These are phyloP conservation scores for Protonemura montana DNA, from an alignment of 2,888 invertebrate species.

Conservation along the genomic window DNA sequence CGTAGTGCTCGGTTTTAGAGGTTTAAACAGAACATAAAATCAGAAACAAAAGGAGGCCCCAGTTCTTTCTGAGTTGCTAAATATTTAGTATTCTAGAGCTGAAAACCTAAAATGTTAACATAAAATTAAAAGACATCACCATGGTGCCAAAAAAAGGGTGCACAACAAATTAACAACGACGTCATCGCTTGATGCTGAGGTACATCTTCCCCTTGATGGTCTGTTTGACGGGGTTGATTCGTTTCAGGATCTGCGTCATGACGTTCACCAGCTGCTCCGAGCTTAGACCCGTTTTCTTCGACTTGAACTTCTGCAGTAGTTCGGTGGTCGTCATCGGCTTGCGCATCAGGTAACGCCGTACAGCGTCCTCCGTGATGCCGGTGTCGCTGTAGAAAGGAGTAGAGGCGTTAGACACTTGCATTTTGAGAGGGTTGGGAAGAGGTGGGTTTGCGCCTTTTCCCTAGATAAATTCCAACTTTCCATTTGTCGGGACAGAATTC, in stretches of 20 bases:
- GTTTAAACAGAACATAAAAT: too few relatives aligned
- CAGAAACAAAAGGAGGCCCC: too few relatives aligned
- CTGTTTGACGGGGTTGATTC: constrained; percentile 91
- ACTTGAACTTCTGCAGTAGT: constrained; percentile 92
- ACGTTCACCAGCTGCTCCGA: constrained; percentile 91
- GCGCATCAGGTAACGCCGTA: constrained; percentile 90
- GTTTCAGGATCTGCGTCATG: constrained; percentile 93
- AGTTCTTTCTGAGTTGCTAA: too few relatives aligned
- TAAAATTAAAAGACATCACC: too few relatives aligned
- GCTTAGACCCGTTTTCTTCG: constrained; percentile 88
- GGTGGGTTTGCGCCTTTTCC: too few relatives aligned
- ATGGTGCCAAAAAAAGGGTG: too few relatives aligned
- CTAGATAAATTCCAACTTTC: too few relatives aligned
- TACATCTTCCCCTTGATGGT: constrained; percentile 95
- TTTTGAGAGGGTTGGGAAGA: too few relatives aligned
- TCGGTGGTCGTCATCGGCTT: constrained; percentile 99
- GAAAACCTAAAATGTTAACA: too few relatives aligned
- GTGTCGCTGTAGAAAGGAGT: constrained; percentile 71
- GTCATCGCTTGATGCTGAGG: constrained; percentile 70
- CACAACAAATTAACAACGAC: not conserved
- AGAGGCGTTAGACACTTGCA: not conserved
- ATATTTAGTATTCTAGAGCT: too few relatives aligned
- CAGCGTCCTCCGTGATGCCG: constrained; percentile 93
- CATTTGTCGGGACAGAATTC: too few relatives aligned
- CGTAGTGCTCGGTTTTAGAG: too few relatives aligned